Evolutionary conservation across 2,797 vertebrate species (phyloP), one percentile per base, ranked within the genome.

Genomic region (Cygnus olor): DNA sequence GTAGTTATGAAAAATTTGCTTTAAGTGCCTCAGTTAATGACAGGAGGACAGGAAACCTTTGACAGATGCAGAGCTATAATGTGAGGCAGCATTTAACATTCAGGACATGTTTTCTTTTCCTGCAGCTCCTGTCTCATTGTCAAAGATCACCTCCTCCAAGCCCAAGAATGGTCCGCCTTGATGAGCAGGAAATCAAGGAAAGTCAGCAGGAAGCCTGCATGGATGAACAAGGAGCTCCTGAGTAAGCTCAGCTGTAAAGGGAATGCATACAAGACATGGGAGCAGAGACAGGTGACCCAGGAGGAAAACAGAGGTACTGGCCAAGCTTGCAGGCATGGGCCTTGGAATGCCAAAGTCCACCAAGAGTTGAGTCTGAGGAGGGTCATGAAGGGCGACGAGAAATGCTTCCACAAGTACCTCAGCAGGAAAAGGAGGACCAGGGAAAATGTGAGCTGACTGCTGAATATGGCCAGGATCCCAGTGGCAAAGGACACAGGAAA

Each of bases 31-130:
- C 13, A 4, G 71, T 78, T 82, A 89, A 82, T 80, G 64, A 92
- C 20, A 74, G 30, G 8, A 86, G 53, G 17, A 86, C 21, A 57
- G 57, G 40, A 87, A 85, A 82, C 14, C 47, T 88, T 57, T 80
- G 64, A 64, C 57, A 90, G 72, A 34, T 6, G 8, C 73, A 79
- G 40, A 89, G 40, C 64, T 84, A 11, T 51, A 85, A 79, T 47
- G 63, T 65, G 21, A 93, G 58, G 60, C 58, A 93, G 56, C 27
- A 73, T 91, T 95, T 93, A 88, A 90, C 44, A 40, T 86, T 81
- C 4, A 16, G 68, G 27, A 63, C 2, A 2, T 60, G 30, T 88
- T 91, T 93, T 92, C 36, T 93, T 78, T 78, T 85, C 71, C 66
- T 91, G 58, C 21, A 81, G 34, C 58, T 61, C 34, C 17, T 65